A percentile compares a stretch with the other conserved stretches of the same genome.
Evolutionary conservation across 2,113 vertebrate species (phyloP).

Genomic region (Sceloporus undulatus): DNA sequence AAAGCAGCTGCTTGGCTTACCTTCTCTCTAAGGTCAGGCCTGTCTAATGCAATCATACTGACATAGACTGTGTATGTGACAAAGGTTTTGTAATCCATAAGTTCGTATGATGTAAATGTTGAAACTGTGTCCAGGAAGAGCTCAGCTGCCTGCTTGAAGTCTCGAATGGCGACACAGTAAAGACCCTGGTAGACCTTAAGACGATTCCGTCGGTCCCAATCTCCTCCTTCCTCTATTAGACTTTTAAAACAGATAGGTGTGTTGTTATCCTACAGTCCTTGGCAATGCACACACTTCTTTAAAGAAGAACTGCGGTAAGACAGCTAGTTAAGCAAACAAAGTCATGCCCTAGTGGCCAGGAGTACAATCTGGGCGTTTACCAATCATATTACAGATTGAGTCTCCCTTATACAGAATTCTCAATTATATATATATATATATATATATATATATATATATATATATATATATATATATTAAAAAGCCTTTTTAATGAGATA

Average conservation of each 20-base stretch:
- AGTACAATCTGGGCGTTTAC: not conserved
- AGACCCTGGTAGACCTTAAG: slow-evolving; percentile 98
- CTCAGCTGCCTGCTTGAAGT: slow-evolving; percentile 97
- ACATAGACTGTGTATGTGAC: slow-evolving; percentile 98
- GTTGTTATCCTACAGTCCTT: not conserved
- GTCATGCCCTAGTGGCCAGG: not conserved
- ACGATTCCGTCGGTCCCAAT: slow-evolving; percentile 97
- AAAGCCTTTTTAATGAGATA: no score
- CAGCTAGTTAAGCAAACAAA: not conserved
- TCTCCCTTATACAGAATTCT: no score
- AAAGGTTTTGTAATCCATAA: slow-evolving; percentile 99
- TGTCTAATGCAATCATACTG: slow-evolving; percentile 97
- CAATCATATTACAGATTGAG: not conserved
- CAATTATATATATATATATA: no score
- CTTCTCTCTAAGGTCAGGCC: slow-evolving; percentile 97
- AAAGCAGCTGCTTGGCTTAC: slow-evolving; percentile 66
- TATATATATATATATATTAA: no score
- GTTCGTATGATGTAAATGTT: slow-evolving; percentile 98
- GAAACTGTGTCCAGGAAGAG: slow-evolving; percentile 98
- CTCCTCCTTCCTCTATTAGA: slow-evolving; percentile 97
- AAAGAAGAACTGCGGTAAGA: no score
- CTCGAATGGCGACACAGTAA: slow-evolving; percentile 96
- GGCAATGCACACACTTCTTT: not conserved
- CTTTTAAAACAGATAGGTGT: slow-evolving; percentile 72
- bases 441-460: no score